Conservation (phyloP, 2,888 invertebrate genomes). For the Phyllotreta striolata region DNA sequence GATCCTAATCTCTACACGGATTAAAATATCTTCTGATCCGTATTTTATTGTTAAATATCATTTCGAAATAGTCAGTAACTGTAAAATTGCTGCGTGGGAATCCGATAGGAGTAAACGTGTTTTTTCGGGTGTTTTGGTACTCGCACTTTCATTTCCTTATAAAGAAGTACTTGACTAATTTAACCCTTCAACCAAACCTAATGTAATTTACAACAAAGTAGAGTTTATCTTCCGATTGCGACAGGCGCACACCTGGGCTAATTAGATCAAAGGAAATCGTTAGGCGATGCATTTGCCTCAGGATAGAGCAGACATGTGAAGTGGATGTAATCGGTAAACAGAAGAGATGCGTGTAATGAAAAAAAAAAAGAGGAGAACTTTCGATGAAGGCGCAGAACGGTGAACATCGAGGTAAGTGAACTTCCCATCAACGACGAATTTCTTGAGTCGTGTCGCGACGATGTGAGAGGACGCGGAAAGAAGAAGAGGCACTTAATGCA, state of each 20-base stretch:
- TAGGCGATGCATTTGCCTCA: neutral
- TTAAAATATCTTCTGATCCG: too few relatives aligned
- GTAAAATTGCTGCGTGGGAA: too few relatives aligned
- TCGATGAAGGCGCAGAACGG: slow-evolving; percentile 11
- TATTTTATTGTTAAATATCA: too few relatives aligned
- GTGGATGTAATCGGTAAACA: slow-evolving; percentile 13
- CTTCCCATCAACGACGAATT: slow-evolving; percentile 4
- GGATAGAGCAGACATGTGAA: neutral
- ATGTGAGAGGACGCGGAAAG: slow-evolving; percentile 9
- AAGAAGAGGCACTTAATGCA: neutral
- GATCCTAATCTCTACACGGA: too few relatives aligned
- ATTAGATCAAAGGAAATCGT: slow-evolving; percentile 17
- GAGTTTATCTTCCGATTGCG: neutral
- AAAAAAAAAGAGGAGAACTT: slow-evolving; percentile 6
- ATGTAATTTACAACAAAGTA: neutral
- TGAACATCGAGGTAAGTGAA: slow-evolving; percentile 17
- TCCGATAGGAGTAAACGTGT: too few relatives aligned
- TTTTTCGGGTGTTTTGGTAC: too few relatives aligned
- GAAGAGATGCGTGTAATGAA: slow-evolving; percentile 1
- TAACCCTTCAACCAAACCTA: too few relatives aligned
- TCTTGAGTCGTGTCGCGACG: neutral
- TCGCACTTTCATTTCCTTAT: too few relatives aligned
- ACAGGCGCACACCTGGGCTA: slow-evolving; percentile 8
- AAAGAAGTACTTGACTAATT: too few relatives aligned
- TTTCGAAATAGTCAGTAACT: too few relatives aligned